Percentiles rank a stretch among this genome's conserved stretches.
Evolutionary conservation across 2,888 invertebrate species (phyloP).

Genomic region (Pelosia muscerda): DNA sequence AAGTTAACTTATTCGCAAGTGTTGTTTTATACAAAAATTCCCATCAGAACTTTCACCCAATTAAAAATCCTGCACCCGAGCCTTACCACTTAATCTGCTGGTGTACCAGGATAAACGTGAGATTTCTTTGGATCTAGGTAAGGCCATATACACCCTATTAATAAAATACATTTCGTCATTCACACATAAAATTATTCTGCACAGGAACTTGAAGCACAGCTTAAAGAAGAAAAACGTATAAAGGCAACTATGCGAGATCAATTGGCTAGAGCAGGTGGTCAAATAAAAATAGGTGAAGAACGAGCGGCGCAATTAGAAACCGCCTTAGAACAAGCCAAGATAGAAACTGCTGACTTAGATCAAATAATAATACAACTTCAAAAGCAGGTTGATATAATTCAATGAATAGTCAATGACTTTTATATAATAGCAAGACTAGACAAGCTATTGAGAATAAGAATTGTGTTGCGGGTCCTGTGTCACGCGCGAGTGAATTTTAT

Average conservation of each 20-base stretch:
- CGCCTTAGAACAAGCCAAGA: slow-evolving; percentile 65
- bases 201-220: slow-evolving; percentile 75
- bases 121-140: too few species aligned
- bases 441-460: background rate
- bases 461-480: background rate
- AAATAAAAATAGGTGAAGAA: slow-evolving; percentile 66
- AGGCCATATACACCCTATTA: too few species aligned
- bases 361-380: slow-evolving; percentile 67
- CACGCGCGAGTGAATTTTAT: too few species aligned
- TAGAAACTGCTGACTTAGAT: slow-evolving; percentile 63
- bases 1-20: background rate
- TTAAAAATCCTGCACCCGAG: too few species aligned
- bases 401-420: background rate
- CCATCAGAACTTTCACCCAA: too few species aligned
- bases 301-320: slow-evolving; percentile 65
- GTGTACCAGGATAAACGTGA: too few species aligned
- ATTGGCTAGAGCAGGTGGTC: slow-evolving; percentile 65
- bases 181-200: background rate
- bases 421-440: background rate
- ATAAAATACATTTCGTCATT: too few species aligned
- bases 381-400: slow-evolving; percentile 63
- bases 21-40: background rate
- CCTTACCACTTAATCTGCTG: too few species aligned
- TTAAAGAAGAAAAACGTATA: slow-evolving; percentile 73
- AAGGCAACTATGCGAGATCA: slow-evolving; percentile 62